Evolutionary conservation across 2,797 vertebrate species (phyloP).

Genomic region (Champsocephalus gunnari): DNA sequence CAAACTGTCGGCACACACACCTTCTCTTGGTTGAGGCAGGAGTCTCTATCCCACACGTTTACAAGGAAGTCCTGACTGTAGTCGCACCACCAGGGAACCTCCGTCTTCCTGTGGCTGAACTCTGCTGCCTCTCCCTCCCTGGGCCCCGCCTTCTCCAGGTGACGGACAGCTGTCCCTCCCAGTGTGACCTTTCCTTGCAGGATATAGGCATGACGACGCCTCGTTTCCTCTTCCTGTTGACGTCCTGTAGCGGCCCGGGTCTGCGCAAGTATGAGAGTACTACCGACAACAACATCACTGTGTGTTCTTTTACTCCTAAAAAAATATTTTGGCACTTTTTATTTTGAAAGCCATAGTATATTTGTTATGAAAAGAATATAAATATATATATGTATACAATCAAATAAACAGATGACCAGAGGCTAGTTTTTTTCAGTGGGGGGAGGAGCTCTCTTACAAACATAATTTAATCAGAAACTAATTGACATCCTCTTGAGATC

Average conservation of each 20-base stretch:
- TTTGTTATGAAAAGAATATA: constrained; percentile 86
- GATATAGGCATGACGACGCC: constrained; percentile 60
- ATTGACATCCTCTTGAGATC: constrained; percentile 46
- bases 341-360: constrained; percentile 90
- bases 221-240: constrained; percentile 79
- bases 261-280: constrained; percentile 76
- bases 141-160: constrained; percentile 63
- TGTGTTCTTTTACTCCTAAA: constrained; percentile 89
- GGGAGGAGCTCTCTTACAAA: constrained; percentile 72
- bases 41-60: constrained; percentile 63
- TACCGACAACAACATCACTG: constrained; percentile 89
- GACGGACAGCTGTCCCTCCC: constrained; percentile 69
- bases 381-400: constrained; percentile 84
- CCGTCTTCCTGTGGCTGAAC: constrained; percentile 60
- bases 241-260: constrained; percentile 70
- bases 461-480: constrained; percentile 47
- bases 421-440: constrained; percentile 80
- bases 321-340: constrained; percentile 89
- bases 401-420: constrained; percentile 81
- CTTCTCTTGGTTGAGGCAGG: constrained; percentile 44
- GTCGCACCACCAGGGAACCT: constrained; percentile 58
- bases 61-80: constrained; percentile 75
- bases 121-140: constrained; percentile 70
- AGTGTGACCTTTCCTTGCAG: constrained; percentile 71
- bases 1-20: constrained; percentile 64